Base-by-base conservation (phyloP, 92 coral and sea anemone species). In the Zoanthus sansibaricus region DNA sequence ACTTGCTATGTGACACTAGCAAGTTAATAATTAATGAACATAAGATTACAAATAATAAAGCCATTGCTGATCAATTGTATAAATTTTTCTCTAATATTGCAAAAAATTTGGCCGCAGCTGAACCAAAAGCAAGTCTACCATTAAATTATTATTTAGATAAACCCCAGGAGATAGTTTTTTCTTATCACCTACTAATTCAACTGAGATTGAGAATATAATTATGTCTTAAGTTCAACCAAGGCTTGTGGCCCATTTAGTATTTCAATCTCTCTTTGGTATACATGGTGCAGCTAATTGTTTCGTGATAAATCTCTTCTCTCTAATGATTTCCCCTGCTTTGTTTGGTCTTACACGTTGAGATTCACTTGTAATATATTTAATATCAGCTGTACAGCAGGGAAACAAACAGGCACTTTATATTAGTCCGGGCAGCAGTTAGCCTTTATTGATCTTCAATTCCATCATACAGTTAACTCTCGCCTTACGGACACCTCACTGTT, bases 181-280 rank as follows among this genome's bases (percentile, higher is more conserved):
- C 82, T 11, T 77, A 77, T 77, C 64, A 77, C 67, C 82, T 77
- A 77, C 82, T n/a, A 56, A 15, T 56, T 56, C 64, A 56, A 56
- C 16, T 13, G 64, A 15, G 64, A 56, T 56, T 78, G 20, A 78
- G 49, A 78, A 58, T 58, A 78, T 78, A 78, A 78, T 55, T 77
- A 45, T 49, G 61, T 45, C 83, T 30, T 83, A 70, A 70, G 64
- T 83, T 68, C 87, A 42, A 44, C 77, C 47, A 69, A 70, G 66
- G 87, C 61, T 64, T n/a, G 61, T 70, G 78, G 87, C 87, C 87
- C 87, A n/a, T 83, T 51, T 48, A 83, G 78, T 68, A 46, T 83
- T 49, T 71, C 78, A 83, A 70, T 49, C 32, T 37, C 78, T 49
- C 76, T 37, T 4, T 37, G 42, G 42, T 37, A 37, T 37, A 37